Conservation (phyloP, 2,113 vertebrate species). For the Microtus montanus region DNA sequence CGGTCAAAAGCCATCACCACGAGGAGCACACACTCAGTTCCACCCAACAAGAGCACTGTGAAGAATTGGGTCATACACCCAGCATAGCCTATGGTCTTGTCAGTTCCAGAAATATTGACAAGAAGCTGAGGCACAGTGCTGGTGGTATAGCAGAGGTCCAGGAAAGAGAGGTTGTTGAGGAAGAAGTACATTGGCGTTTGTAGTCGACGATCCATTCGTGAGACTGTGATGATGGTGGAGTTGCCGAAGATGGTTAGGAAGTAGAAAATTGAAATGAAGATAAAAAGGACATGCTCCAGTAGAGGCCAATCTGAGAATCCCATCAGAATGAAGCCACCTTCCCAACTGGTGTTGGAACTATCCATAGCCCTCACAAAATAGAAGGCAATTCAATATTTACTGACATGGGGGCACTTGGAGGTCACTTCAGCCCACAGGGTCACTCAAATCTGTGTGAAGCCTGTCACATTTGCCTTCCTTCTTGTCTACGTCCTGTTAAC, state of each 20-base stretch:
- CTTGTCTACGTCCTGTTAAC: neutral
- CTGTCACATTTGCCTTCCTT: neutral
- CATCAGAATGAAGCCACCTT: slow-evolving; percentile 42
- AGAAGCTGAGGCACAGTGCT: slow-evolving; percentile 52
- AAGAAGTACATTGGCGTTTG: slow-evolving; percentile 67
- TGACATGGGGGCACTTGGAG: neutral
- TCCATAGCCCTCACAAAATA: neutral
- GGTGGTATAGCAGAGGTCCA: slow-evolving; percentile 59
- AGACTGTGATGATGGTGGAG: slow-evolving; percentile 37
- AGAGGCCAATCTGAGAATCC: slow-evolving; percentile 57
- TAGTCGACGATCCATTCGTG: neutral
- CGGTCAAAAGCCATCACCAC: slow-evolving; percentile 48
- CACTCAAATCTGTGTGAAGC: neutral
- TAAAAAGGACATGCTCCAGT: slow-evolving; percentile 7
- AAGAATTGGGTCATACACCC: slow-evolving; percentile 30
- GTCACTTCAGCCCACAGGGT: neutral
- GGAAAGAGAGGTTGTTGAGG: slow-evolving; percentile 53
- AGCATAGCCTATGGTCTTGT: slow-evolving; percentile 38
- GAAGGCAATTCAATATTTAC: neutral
- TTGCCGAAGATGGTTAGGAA: slow-evolving; percentile 52
- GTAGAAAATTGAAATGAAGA: slow-evolving; percentile 50
- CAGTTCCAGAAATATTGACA: neutral
- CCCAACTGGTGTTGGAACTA: neutral
- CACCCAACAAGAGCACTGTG: neutral
- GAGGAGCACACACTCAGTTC: slow-evolving; percentile 50